Base-by-base conservation (phyloP, 2,113 vertebrate species). In the Xiphophorus couchianus region DNA sequence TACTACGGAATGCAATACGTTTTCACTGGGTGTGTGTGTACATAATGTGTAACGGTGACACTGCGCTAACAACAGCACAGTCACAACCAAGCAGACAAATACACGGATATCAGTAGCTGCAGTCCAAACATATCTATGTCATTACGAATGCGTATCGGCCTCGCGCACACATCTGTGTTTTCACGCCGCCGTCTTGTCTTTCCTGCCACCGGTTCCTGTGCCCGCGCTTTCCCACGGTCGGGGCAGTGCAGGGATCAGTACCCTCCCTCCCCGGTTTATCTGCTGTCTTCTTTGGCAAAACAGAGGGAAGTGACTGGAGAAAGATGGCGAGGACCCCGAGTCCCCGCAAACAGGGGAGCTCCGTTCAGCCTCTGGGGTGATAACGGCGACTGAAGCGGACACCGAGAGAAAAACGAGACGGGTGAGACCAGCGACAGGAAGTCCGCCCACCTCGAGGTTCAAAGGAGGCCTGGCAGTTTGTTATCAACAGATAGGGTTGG, bases 201-300 rank as follows among this genome's bases (percentile, higher is more conserved):
- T 91, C 93, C 85, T 86, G 88, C 89, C 73, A 10, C 82, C 73
- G 86, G 81, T 82, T 86, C 90, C 88, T 89, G 93, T 86, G 88
- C 91, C 93, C 83, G 91, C 80, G 68, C 78, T 82, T 94, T 96
- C 96, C 96, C 96, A 96, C 95, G 95, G 92, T 94, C 85, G 69
- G 44, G 72, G 62, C 91, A 89, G 87, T 10, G 84, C 86, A 84
- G 86, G 85, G 77, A 92, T 88, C 88, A 81, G 78, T 89, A 79
- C 77, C 85, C 70, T 85, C 86, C 35, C 35, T 37, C 35, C 35
- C 10, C 35, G 10, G 88, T 93, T 95, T 94, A 94, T 94, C 95
- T 84, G 89, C 84, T 96, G 96, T 96, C 95, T 95, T 93, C 94
- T 95, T 96, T 97, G 97, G 97, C 96, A 96, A 92, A 91, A 84